Evolutionary conservation across 2,888 invertebrate species (phyloP).

Genomic region (Sarcophaga subvicina): DNA sequence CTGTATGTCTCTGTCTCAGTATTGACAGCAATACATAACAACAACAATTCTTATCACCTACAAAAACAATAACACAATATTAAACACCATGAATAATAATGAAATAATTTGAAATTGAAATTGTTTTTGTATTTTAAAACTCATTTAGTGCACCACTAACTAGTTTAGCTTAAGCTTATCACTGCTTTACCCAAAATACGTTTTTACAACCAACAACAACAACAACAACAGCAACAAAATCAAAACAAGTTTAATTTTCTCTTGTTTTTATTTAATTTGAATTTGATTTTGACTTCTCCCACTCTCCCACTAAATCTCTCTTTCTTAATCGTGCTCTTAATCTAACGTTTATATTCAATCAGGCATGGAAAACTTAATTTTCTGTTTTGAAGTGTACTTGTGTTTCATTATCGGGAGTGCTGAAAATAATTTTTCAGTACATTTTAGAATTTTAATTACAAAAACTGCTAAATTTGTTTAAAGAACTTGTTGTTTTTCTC

Average conservation of each 20-base stretch:
- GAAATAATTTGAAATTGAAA: neutral
- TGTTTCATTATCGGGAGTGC: too few relatives aligned
- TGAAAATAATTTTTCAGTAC: too few relatives aligned
- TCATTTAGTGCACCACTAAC: constrained; percentile 62
- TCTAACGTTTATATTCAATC: neutral
- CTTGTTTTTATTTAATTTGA: neutral
- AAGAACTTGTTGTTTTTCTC: too few relatives aligned
- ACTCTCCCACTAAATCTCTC: constrained; percentile 18
- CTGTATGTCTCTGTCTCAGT: neutral
- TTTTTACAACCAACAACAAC: neutral
- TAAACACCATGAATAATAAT: neutral
- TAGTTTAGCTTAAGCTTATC: constrained; percentile 55
- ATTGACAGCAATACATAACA: neutral
- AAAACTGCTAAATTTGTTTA: too few relatives aligned
- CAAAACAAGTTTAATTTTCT: neutral
- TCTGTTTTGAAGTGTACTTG: too few relatives aligned
- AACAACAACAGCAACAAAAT: constrained; percentile 4
- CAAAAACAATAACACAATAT: constrained; percentile 8
- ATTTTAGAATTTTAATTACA: too few relatives aligned
- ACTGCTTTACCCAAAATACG: neutral
- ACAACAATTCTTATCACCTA: constrained; percentile 42
- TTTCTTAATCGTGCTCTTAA: constrained; percentile 2
- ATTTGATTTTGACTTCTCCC: neutral
- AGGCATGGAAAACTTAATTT: neutral
- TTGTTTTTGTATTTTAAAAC: constrained; percentile 39